Evolutionary conservation across 1,140 invertebrate genomes (phyloP).

Genomic region (Nymphalis io): DNA sequence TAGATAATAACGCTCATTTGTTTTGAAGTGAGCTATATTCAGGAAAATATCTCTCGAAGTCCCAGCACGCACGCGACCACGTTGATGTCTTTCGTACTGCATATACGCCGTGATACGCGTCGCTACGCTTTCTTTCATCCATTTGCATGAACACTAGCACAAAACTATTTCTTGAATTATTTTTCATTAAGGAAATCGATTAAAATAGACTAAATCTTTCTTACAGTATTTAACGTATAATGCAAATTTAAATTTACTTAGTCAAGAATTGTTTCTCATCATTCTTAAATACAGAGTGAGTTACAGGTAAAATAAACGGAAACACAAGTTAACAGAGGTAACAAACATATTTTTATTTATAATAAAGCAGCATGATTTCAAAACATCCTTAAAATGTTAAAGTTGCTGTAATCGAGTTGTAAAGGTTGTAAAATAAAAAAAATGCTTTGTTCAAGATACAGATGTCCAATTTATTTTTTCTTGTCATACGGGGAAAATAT

Average conservation of each 20-base stretch:
- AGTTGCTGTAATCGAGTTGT: no score
- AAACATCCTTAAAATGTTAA: no score
- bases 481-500: no score
- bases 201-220: background rate
- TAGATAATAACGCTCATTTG: no score
- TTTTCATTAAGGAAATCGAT: background rate
- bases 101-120: constrained; percentile 8
- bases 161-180: background rate
- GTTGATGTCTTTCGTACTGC: constrained; percentile 38
- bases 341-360: no score
- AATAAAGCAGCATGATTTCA: no score
- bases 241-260: background rate
- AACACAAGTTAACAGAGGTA: no score
- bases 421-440: no score
- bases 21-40: constrained; percentile 1
- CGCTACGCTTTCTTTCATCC: constrained; percentile 27
- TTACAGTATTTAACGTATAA: background rate
- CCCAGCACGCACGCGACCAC: constrained; percentile 21
- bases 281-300: background rate
- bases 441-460: no score
- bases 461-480: no score
- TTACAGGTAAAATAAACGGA: no score
- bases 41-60: constrained; percentile 10
- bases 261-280: background rate
- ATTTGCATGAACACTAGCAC: constrained; percentile 15